Evolutionary conservation across 1,140 invertebrate genomes (phyloP).

Genomic region (Papilio polyxenes): DNA sequence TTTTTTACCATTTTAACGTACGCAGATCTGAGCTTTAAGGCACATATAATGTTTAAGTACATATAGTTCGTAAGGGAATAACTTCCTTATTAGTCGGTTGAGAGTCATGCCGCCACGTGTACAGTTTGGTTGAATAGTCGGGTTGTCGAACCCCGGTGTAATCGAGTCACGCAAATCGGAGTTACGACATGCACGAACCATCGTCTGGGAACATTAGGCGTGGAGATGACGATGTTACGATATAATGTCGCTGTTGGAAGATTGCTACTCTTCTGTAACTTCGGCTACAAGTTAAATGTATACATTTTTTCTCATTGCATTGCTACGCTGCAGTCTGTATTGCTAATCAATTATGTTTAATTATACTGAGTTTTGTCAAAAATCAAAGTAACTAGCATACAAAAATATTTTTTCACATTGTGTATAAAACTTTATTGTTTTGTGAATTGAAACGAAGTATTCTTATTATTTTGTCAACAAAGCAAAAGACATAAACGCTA

Average conservation of each 20-base stretch:
- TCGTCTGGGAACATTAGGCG: not conserved
- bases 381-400: too few relatives aligned
- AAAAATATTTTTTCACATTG: too few relatives aligned
- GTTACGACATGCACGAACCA: slow-evolving; percentile 32
- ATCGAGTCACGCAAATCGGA: slow-evolving; percentile 49
- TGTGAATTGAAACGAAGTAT: too few relatives aligned
- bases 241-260: not conserved
- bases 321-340: too few relatives aligned
- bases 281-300: not conserved
- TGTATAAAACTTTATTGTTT: too few relatives aligned
- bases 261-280: slow-evolving; percentile 5
- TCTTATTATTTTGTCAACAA: not conserved
- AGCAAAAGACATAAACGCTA: not conserved
- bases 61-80: not conserved
- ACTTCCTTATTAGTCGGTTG: slow-evolving; percentile 28
- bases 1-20: too few relatives aligned
- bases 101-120: slow-evolving; percentile 28
- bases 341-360: too few relatives aligned
- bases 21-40: not conserved
- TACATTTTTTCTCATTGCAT: not conserved
- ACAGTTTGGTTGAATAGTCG: slow-evolving; percentile 39
- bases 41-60: not conserved
- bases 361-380: too few relatives aligned
- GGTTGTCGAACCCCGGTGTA: slow-evolving; percentile 49
- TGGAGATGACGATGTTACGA: slow-evolving; percentile 26